Conservation (phyloP, 1,140 invertebrate genomes). For the Philaenus spumarius region DNA sequence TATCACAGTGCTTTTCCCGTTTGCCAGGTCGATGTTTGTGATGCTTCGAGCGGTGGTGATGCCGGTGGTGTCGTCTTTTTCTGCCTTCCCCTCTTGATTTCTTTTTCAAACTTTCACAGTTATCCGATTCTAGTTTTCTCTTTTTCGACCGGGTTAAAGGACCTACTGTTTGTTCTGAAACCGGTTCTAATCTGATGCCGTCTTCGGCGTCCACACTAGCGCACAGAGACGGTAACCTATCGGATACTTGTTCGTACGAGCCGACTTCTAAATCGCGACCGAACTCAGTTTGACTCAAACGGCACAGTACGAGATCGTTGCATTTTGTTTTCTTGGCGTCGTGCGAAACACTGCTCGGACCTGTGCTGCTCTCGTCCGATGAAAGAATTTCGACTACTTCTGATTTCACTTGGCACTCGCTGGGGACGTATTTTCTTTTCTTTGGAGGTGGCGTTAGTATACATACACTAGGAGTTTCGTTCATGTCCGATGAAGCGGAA, state of each 20-base stretch:
- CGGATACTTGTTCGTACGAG: constrained; percentile 3
- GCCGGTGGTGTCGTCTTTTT: constrained; percentile 16
- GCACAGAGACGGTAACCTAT: not conserved
- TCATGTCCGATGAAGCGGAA: constrained; percentile 38
- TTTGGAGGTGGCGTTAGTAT: constrained; percentile 16
- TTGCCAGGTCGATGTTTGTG: constrained; percentile 1
- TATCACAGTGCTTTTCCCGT: not conserved
- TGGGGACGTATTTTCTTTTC: constrained; percentile 13
- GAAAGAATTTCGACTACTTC: too few species aligned
- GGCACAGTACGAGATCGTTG: not conserved
- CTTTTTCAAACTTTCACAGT: not conserved
- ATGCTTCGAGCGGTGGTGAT: constrained; percentile 2
- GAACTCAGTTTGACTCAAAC: not conserved
- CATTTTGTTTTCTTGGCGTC: not conserved
- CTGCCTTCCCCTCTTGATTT: constrained; percentile 11
- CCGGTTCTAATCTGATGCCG: not conserved
- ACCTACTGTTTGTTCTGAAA: constrained; percentile 13
- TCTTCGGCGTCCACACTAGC: not conserved
- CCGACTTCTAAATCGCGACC: not conserved
- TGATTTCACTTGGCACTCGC: constrained; percentile 1
- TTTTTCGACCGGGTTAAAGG: constrained; percentile 28
- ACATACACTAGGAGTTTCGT: not conserved
- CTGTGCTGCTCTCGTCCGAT: too few species aligned
- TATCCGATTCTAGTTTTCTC: constrained; percentile 21
- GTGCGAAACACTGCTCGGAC: not conserved